Conservation (phyloP, 1,140 invertebrate species). For the Cotesia vestalis region DNA sequence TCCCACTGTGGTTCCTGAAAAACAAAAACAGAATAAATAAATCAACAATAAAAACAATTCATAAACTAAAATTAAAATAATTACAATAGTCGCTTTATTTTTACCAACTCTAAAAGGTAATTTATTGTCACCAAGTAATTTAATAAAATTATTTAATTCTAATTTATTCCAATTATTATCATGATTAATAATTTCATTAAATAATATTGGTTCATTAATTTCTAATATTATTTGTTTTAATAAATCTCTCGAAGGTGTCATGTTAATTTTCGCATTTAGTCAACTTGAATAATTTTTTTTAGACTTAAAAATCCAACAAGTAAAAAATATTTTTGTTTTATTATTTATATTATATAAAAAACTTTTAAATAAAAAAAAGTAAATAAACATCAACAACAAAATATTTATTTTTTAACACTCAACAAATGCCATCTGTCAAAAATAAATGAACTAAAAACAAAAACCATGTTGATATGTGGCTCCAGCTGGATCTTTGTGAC, state of each 20-base stretch:
- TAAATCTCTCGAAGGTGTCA: conserved; percentile 31
- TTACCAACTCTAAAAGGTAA: conserved; percentile 65
- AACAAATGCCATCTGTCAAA: no score
- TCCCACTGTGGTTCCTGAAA: conserved; percentile 80
- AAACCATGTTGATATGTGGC: neutral
- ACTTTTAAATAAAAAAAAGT: neutral
- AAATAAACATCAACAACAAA: no score
- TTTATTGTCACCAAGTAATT: conserved; percentile 55
- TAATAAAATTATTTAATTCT: conserved; percentile 59
- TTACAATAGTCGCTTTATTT: conserved; percentile 59
- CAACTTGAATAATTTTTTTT: neutral
- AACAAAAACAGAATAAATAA: conserved; percentile 34
- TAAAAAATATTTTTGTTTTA: no score
- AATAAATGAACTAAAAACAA: neutral
- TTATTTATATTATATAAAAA: no score
- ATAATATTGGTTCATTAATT: conserved; percentile 55
- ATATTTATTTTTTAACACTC: no score
- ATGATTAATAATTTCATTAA: conserved; percentile 54
- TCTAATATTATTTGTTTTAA: conserved; percentile 46
- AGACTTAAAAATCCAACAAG: no score
- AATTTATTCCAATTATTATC: conserved; percentile 56
- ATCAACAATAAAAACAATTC: conserved; percentile 25
- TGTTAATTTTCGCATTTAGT: neutral
- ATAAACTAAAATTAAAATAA: conserved; percentile 33
- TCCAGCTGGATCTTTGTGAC: neutral